These are phyloP conservation scores for Megalurothrips usitatus DNA, from an alignment of 2,888 invertebrate genomes.

Conservation along the genomic window DNA sequence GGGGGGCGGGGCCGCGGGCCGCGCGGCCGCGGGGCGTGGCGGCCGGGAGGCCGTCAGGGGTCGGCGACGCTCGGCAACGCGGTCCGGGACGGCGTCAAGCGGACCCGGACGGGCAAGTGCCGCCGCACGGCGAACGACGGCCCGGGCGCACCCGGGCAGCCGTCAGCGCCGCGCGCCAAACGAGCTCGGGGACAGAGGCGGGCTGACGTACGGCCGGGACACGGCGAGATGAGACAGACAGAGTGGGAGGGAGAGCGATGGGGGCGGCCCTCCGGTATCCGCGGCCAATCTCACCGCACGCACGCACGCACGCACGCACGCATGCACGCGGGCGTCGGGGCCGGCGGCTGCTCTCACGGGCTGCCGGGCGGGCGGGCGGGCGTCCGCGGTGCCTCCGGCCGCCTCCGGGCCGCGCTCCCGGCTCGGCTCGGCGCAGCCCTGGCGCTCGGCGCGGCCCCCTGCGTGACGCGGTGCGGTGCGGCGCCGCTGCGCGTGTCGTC, in stretches of 20 bases:
- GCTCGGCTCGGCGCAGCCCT: constrained; percentile 38
- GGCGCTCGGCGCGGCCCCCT: constrained; percentile 27
- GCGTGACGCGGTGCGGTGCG: too few species aligned
- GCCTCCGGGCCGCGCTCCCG: constrained; percentile 47
- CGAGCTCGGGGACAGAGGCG: not conserved
- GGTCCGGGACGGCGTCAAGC: not conserved
- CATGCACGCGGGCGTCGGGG: not conserved
- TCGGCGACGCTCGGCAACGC: constrained; percentile 26
- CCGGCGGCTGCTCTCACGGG: too few species aligned
- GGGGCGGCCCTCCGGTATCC: too few species aligned
- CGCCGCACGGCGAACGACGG: not conserved
- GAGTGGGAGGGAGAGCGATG: not conserved
- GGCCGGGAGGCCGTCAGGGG: not conserved
- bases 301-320: not conserved
- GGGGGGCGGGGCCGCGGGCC: not conserved
- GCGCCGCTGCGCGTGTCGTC: not conserved
- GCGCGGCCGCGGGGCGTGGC: not conserved
- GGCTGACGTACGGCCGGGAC: not conserved
- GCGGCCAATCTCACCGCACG: constrained; percentile 4
- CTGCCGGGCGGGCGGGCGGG: not conserved
- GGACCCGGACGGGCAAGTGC: not conserved
- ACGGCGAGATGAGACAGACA: not conserved
- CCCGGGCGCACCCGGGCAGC: too few species aligned
- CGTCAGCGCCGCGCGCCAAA: not conserved
- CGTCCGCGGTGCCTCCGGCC: constrained; percentile 41